Conservation (phyloP, 2,888 invertebrate genomes). For the Cylloceria caligata region DNA sequence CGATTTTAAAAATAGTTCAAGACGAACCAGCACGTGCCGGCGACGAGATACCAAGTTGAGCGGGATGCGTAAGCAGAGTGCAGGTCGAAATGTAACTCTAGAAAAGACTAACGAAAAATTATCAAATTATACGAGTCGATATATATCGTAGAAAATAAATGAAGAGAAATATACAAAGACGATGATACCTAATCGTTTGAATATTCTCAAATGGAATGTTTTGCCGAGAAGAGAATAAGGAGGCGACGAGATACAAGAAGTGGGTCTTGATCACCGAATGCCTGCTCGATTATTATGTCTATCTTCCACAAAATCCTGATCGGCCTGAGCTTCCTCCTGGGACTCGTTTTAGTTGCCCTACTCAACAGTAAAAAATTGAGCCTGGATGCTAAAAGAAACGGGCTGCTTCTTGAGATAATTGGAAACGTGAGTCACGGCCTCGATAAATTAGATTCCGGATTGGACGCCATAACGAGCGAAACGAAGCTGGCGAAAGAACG, state of each 20-base stretch:
- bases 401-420: slow-evolving; percentile 70
- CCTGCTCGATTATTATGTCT: slow-evolving; percentile 53
- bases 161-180: not conserved
- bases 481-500: slow-evolving; percentile 66
- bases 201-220: slow-evolving; percentile 32
- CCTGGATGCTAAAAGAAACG: slow-evolving; percentile 64
- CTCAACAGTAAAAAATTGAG: slow-evolving; percentile 64
- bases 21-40: not conserved
- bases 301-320: slow-evolving; percentile 66
- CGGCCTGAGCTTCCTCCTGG: slow-evolving; percentile 58
- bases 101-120: not conserved
- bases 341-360: slow-evolving; percentile 59
- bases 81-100: not conserved
- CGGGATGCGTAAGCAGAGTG: not conserved
- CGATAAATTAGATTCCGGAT: slow-evolving; percentile 69
- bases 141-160: not conserved
- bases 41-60: not conserved
- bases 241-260: not conserved
- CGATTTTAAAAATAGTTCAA: slow-evolving; percentile 19
- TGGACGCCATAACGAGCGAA: slow-evolving; percentile 67
- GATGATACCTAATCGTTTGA: not conserved
- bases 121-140: not conserved
- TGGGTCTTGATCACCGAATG: not conserved
- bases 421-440: slow-evolving; percentile 72
- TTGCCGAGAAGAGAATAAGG: not conserved